Conservation (phyloP, 2,113 vertebrate genomes). For the Climacteris rufus region DNA sequence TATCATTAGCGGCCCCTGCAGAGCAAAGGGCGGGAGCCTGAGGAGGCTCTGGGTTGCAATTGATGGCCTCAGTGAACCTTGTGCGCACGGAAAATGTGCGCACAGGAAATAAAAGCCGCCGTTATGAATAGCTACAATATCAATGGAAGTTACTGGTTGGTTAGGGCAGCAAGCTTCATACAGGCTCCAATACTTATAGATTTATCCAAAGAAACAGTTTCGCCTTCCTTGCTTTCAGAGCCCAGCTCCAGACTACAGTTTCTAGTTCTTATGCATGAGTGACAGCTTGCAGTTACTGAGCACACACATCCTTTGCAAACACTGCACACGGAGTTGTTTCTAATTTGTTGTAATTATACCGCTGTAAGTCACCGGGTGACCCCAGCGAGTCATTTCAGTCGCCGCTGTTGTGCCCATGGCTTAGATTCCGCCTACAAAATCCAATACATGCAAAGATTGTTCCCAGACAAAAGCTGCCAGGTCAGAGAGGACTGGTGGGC, state of each 20-base stretch:
- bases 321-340: accelerated
- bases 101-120: too few species aligned
- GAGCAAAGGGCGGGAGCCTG: too few species aligned
- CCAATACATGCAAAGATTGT: accelerated
- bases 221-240: not conserved
- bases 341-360: not conserved
- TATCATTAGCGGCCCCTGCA: too few species aligned
- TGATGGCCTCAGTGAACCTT: too few species aligned
- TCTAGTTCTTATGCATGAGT: accelerated
- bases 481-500: not conserved
- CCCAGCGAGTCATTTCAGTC: accelerated
- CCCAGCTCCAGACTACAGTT: not conserved
- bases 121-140: too few species aligned
- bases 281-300: not conserved
- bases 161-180: too few species aligned
- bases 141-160: too few species aligned
- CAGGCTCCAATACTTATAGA: too few species aligned
- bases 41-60: too few species aligned
- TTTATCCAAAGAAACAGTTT: not conserved
- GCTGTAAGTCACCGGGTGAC: not conserved
- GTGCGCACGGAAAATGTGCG: too few species aligned
- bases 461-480: not conserved
- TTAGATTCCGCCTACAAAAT: not conserved
- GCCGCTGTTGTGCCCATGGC: not conserved
- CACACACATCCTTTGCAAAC: accelerated